Evolutionary conservation across 2,113 vertebrate species (phyloP), one percentile per base, ranked within the genome.

Genomic region (Bagarius yarrelli): DNA sequence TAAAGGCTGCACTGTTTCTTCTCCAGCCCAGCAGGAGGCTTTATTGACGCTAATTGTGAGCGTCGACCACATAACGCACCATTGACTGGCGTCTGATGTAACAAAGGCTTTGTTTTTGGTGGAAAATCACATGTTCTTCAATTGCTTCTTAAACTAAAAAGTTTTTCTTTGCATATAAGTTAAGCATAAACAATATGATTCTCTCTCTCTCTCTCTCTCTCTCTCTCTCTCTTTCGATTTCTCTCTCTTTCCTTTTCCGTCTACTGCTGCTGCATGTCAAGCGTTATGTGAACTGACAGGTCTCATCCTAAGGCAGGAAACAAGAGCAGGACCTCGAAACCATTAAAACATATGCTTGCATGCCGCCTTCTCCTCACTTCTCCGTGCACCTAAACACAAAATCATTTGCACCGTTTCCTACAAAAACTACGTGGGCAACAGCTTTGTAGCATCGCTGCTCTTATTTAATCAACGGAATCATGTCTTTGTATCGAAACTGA

Each of bases 351-450:
- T 78, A 81, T 83, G 83, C 81, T 83, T 75, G 78, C 72, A 67
- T 70, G 67, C 44, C 16, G 56, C 69, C 80, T 64, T 92, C 66
- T 64, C 21, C 34, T 75, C 23, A 32, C 71, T n/a, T n/a, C n/a
- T 76, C 72, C 52, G 3, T 66, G 44, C 77, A 80, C 67, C 85
- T 82, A 72, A 70, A 84, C 94, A 94, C 94, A 94, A 94, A 95
- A 95, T 93, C 93, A 93, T 95, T 95, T 94, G 94, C 94, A 95
- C 95, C 89, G 94, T 94, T 95, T 73, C 95, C 93, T 92, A 93
- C 91, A 89, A 91, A 91, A 92, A 90, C 88, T 92, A 94, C 94
- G 91, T 90, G 91, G 93, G 95, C 93, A 90, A 91, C 91, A n/a
- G 85, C 85, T 85, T 90, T 89, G 81, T 40, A 86, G 81, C 83